Conservation (phyloP, 2,113 vertebrate genomes). For the Miniopterus natalensis region DNA sequence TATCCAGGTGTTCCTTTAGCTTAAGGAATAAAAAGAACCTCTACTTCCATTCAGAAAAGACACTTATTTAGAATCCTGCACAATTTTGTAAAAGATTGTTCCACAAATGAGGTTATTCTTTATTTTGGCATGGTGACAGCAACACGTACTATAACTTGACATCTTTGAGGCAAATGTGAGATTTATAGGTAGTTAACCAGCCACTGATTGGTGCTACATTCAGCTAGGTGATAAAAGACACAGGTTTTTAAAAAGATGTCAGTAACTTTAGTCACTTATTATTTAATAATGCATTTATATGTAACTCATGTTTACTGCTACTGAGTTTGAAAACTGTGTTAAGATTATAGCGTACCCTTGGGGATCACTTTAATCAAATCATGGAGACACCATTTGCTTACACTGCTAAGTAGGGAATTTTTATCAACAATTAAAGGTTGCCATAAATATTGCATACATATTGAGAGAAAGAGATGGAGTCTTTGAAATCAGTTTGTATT, state of each 20-base stretch:
- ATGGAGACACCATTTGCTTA: not conserved
- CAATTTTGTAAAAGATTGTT: not conserved
- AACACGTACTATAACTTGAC: not conserved
- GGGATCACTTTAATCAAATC: not conserved
- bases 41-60: not conserved
- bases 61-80: not conserved
- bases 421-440: not conserved
- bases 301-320: not conserved
- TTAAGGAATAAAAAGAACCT: conserved; percentile 2
- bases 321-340: not conserved
- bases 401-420: not conserved
- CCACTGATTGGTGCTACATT: not conserved
- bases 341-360: not conserved
- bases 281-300: conserved; percentile 40
- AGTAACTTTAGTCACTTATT: conserved; percentile 5
- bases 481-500: not conserved
- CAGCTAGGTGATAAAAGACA: not conserved
- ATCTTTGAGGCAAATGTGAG: not conserved
- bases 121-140: not conserved
- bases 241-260: not conserved
- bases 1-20: not conserved
- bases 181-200: not conserved
- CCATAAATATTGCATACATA: not conserved
- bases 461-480: not conserved
- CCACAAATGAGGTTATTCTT: not conserved